Conservation (phyloP, 2,888 invertebrate species). For the Sinhomidia bicolor region DNA sequence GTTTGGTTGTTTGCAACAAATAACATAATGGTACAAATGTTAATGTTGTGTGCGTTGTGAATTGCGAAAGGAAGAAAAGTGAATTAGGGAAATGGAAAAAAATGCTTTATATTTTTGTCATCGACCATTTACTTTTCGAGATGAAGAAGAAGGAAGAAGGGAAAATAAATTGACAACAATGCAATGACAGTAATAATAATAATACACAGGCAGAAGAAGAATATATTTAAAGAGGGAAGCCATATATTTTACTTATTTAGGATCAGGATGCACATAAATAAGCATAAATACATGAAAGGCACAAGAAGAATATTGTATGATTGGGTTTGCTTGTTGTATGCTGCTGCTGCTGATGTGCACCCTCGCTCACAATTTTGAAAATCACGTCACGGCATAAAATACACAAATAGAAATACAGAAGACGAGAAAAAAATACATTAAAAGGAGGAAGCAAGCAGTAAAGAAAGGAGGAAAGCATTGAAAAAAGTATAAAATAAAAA, state of each 20-base stretch:
- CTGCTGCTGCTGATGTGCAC: neutral
- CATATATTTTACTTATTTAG: neutral
- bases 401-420: neutral
- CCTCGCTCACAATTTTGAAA: neutral
- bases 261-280: slow-evolving; percentile 8
- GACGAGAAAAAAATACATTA: neutral
- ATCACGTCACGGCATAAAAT: neutral
- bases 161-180: too few species aligned
- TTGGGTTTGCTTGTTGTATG: neutral
- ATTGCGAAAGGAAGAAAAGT: slow-evolving; percentile 3
- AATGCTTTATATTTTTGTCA: slow-evolving; percentile 44
- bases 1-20: neutral
- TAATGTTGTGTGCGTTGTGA: neutral
- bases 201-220: neutral
- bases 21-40: too few species aligned
- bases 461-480: neutral
- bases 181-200: neutral
- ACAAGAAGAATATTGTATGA: neutral
- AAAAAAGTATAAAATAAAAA: neutral
- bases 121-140: slow-evolving; percentile 8
- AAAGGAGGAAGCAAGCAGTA: slow-evolving; percentile 1
- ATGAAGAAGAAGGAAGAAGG: too few species aligned
- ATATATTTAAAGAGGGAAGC: neutral
- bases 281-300: neutral
- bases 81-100: slow-evolving; percentile 18